Conservation (phyloP, 2,888 invertebrate genomes). For the Nycteola revayana region DNA sequence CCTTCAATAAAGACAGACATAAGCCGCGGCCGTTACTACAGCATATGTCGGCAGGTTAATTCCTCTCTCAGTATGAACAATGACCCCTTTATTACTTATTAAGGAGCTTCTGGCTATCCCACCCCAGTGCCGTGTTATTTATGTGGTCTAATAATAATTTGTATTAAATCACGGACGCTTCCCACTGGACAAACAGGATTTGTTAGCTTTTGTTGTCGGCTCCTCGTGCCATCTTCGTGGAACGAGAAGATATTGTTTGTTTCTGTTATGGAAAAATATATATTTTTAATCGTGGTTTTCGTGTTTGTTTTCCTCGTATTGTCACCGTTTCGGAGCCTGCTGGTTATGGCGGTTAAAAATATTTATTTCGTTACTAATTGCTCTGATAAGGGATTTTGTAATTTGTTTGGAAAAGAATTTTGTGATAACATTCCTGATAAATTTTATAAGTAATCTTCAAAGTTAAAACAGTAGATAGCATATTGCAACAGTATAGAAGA, state of each 20-base stretch:
- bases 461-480: too few species aligned
- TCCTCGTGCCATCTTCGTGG: constrained; percentile 46
- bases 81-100: constrained; percentile 82
- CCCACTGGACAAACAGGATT: constrained; percentile 76
- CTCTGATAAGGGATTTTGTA: too few species aligned
- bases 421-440: too few species aligned
- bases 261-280: constrained; percentile 51
- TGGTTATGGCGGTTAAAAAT: too few species aligned
- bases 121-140: constrained; percentile 74
- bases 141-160: constrained; percentile 82
- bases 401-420: too few species aligned
- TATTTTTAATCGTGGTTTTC: constrained; percentile 38
- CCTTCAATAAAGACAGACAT: constrained; percentile 30
- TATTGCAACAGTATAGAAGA: too few species aligned
- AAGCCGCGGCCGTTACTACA: constrained; percentile 37
- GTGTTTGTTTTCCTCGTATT: constrained; percentile 27
- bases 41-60: constrained; percentile 72
- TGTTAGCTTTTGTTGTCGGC: constrained; percentile 76
- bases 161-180: constrained; percentile 79
- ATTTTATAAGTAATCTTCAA: too few species aligned
- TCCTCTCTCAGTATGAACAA: constrained; percentile 66
- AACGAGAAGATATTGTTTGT: constrained; percentile 58
- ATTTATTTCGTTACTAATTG: too few species aligned
- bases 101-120: constrained; percentile 64
- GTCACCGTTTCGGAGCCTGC: constrained; percentile 29